Conservation (phyloP, 1,140 invertebrate genomes). For the Whitmania pigra region DNA sequence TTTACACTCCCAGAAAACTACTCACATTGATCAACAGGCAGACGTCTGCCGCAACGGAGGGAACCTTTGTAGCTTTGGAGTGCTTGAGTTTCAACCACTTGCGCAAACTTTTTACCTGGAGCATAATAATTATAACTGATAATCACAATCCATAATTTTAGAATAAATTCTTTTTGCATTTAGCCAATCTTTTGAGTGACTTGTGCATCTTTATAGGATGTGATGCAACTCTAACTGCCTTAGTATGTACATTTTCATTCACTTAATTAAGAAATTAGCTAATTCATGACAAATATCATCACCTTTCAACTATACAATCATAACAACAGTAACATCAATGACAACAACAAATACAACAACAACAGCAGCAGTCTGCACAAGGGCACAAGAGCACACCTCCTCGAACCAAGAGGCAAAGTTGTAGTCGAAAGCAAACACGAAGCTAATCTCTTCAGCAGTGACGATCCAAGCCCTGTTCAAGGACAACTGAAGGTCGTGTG, state of each 20-base stretch:
- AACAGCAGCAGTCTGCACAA: neutral
- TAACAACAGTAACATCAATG: neutral
- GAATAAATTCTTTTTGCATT: neutral
- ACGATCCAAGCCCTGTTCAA: conserved; percentile 44
- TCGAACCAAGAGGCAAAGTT: conserved; percentile 84
- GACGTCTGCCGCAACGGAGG: neutral
- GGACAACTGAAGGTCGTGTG: conserved; percentile 26
- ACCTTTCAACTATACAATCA: neutral
- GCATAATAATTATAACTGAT: neutral
- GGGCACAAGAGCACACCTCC: conserved; percentile 52
- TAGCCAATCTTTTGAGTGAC: neutral
- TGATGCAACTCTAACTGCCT: neutral
- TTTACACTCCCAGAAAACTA: neutral
- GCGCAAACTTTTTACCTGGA: conserved; percentile 4
- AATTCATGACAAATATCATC: too few species aligned
- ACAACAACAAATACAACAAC: neutral
- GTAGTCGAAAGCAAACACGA: conserved; percentile 80
- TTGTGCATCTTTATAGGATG: neutral
- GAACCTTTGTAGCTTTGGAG: neutral
- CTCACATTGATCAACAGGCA: neutral
- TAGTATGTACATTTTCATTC: neutral
- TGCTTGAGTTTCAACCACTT: neutral
- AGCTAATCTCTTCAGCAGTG: conserved; percentile 56
- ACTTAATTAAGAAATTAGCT: neutral
- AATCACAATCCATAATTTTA: neutral